phyloP scores from a whole-genome alignment of 37 sponge, comb jelly and placozoan species.

The Axinella damicornis region DNA sequence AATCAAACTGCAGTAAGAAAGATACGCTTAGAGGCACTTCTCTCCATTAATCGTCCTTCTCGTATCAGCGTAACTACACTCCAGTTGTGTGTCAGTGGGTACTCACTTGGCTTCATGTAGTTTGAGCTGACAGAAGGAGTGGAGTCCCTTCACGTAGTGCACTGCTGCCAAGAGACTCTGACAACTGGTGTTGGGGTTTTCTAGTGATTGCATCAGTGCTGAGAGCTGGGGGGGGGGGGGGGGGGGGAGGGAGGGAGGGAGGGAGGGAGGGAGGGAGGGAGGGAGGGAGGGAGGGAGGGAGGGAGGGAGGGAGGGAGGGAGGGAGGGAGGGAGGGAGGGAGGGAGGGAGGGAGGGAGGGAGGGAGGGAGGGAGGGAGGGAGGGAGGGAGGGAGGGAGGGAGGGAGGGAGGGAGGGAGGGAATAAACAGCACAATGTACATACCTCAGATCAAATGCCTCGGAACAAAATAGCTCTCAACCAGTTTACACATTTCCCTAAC shows the following conservation, averaged over 20 bases:
- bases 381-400: background rate
- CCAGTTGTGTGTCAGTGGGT: too few relatives aligned
- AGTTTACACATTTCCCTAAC: background rate
- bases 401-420: too few relatives aligned
- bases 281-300: background rate
- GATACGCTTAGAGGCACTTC: too few relatives aligned
- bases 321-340: background rate
- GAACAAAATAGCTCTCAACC: too few relatives aligned
- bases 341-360: background rate
- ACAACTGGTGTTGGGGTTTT: constrained; percentile 11
- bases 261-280: background rate
- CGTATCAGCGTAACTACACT: too few relatives aligned
- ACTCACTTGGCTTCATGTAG: constrained; percentile 82
- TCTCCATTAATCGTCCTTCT: too few relatives aligned
- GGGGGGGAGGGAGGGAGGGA: background rate
- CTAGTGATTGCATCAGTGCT: constrained; percentile 28
- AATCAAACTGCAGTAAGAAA: too few relatives aligned
- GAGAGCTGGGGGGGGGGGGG: constrained; percentile 4
- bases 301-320: background rate
- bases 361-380: background rate
- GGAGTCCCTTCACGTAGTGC: constrained; percentile 61
- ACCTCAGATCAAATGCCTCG: too few relatives aligned
- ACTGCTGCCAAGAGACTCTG: constrained; percentile 62
- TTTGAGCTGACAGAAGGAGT: constrained; percentile 49
- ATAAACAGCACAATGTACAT: too few relatives aligned